These are phyloP conservation scores for Dermatemys mawii DNA, from an alignment of 2,113 vertebrate genomes.

Conservation along the genomic window DNA sequence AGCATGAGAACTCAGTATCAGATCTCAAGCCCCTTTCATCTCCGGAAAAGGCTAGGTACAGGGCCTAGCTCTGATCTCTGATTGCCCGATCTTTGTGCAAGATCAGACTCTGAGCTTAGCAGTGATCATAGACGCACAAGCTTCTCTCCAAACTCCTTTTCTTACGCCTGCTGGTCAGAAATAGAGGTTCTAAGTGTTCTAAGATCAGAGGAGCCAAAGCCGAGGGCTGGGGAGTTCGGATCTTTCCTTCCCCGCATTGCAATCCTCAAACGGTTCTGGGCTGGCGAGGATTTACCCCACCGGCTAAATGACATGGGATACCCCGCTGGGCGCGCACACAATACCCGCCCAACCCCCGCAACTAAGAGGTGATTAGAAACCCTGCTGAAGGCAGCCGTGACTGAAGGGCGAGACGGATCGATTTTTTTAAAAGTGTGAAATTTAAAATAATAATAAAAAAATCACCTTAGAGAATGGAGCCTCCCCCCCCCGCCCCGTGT, in stretches of 20 bases:
- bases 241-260: neutral
- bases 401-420: neutral
- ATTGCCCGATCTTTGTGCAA: neutral
- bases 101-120: neutral
- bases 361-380: neutral
- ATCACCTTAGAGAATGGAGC: neutral
- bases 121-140: neutral
- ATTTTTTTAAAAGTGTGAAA: neutral
- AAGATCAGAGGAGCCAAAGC: neutral
- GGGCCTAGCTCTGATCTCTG: neutral
- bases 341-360: neutral
- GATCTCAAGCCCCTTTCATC: neutral
- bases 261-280: neutral
- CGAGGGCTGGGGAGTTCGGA: neutral
- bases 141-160: neutral
- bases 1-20: neutral
- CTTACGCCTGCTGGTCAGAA: neutral
- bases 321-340: neutral
- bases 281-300: neutral
- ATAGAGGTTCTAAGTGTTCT: neutral
- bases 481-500: neutral
- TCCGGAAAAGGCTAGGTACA: rapidly evolving
- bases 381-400: neutral
- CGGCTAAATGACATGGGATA: neutral
- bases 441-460: neutral